These are phyloP conservation scores for Euura saliciscinereae DNA, from an alignment of 1,140 invertebrate species.

Conservation along the genomic window DNA sequence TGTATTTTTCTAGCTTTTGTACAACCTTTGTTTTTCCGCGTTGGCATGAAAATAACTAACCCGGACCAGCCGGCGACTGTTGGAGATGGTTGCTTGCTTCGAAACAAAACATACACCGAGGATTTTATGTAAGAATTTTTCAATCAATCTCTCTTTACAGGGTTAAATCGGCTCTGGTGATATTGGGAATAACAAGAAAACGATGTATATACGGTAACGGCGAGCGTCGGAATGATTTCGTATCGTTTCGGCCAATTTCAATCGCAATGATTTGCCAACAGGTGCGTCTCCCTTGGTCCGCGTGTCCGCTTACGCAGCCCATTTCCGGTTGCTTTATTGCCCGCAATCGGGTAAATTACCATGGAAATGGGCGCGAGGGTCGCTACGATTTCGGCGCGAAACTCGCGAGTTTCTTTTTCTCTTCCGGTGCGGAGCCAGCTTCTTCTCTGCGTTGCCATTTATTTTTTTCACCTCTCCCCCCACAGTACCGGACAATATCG, in stretches of 20 bases:
- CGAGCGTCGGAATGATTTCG: neutral
- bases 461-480: neutral
- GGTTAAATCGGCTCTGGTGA: too few species aligned
- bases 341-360: neutral
- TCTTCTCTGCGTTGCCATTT: neutral
- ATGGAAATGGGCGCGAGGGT: neutral
- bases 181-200: too few species aligned
- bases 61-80: too few species aligned
- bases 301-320: neutral
- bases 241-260: too few species aligned
- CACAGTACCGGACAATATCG: neutral
- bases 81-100: too few species aligned
- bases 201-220: conserved; percentile 4
- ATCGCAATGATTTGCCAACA: neutral
- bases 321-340: neutral
- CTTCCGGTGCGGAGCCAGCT: neutral
- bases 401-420: neutral
- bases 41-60: too few species aligned
- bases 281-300: neutral
- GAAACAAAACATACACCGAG: too few species aligned
- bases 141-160: too few species aligned
- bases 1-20: neutral
- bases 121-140: too few species aligned
- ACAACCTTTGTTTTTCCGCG: neutral
- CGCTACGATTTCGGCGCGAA: neutral